Base-by-base conservation (phyloP, 2,797 vertebrate genomes). In the Syncerus caffer region DNA sequence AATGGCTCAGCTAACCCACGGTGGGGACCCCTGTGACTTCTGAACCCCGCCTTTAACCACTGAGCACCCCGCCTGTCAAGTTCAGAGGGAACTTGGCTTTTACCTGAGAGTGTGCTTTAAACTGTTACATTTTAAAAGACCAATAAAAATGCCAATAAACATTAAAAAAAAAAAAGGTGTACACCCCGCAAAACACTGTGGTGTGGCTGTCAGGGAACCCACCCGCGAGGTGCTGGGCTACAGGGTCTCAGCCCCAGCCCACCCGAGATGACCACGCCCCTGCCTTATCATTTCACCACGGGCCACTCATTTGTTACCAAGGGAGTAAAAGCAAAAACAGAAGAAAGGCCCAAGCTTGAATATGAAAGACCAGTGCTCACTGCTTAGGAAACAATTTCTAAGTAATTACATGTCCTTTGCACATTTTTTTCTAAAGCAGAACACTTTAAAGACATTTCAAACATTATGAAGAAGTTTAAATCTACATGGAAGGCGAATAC, bases 111-210 rank as follows among this genome's bases (percentile, higher is more conserved):
- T 4, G n/a, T 42, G 86, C 38, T 42, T 87, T 74, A 27, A 42
- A 89, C 38, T 67, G 47, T 14, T 74, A 17, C 38, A 19, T 25
- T 76, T 79, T 57, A 53, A 62, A 89, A 89, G 84, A 67, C 62
- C 38, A 88, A 29, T 67, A 85, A 71, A 93, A 86, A 88, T 9
- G 23, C 42, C 80, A 82, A 45, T 12, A 29, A 92, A 55, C 38
- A 47, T 42, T 57, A n/a, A 60, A 76, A 71, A 38, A 58, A 85
- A 9, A 71, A 71, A 78, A 9, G 60, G 86, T 38, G 47, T 0
- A 76, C 7, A 34, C 4, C 57, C n/a, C 0, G 19, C 23, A 2
- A 38, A 92, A 84, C 1, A 62, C 80, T 6, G 0, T 0, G 21
- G 51, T 13, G 4, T 2, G 3, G 64, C 17, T 1, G 55, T 51